A percentile compares a stretch with the other conserved stretches of the same genome.
phyloP scores from a whole-genome alignment of 2,888 invertebrate genomes.

The Macrophya alboannulata region DNA sequence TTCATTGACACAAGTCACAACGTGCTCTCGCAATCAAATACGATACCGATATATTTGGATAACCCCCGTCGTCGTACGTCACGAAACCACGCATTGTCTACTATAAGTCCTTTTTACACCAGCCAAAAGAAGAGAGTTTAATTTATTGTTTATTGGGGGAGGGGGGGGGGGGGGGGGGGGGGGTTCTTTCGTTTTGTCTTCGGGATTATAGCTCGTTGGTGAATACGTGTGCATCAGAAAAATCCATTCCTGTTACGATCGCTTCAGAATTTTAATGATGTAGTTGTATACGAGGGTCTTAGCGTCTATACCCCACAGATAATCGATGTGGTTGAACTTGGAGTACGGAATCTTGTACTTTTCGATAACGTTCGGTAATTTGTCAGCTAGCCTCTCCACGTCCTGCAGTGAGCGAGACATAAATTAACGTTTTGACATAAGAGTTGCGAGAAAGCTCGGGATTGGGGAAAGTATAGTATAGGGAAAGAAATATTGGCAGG shows the following conservation, averaged over 20 bases:
- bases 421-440: neutral
- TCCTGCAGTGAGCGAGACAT: slow-evolving; percentile 64
- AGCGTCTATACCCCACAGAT: slow-evolving; percentile 76
- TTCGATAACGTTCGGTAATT: slow-evolving; percentile 73
- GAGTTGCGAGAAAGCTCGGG: neutral
- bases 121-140: neutral
- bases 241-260: slow-evolving; percentile 22
- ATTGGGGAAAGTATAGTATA: neutral
- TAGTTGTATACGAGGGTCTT: slow-evolving; percentile 72
- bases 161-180: too few relatives aligned
- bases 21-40: neutral
- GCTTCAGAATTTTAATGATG: slow-evolving; percentile 66
- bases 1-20: neutral
- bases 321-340: slow-evolving; percentile 78
- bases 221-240: neutral
- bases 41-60: neutral
- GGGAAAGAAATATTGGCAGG: neutral
- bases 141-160: neutral
- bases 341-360: slow-evolving; percentile 72
- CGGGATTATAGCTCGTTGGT: neutral
- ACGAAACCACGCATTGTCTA: neutral
- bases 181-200: neutral
- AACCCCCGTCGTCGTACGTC: neutral
- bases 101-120: neutral
- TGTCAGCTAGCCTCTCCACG: slow-evolving; percentile 71